Evolutionary conservation across 2,888 invertebrate genomes (phyloP).

Genomic region (Chaitophorus viminalis): DNA sequence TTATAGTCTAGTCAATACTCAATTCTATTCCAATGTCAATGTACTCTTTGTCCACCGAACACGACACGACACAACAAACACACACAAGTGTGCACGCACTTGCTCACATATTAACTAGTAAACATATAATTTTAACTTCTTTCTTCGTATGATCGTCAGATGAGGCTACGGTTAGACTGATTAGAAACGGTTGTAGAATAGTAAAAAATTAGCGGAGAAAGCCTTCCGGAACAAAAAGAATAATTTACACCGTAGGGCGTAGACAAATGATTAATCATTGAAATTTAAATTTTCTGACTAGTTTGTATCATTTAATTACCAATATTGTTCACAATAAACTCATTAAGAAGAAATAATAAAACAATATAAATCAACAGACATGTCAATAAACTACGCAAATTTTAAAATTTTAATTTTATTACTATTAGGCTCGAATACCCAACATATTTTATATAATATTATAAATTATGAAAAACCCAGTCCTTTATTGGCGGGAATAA

Average conservation of each 20-base stretch:
- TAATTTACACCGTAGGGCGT: constrained; percentile 1
- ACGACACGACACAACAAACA: neutral
- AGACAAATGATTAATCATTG: constrained; percentile 26
- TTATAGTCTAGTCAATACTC: constrained; percentile 50
- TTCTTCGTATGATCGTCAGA: constrained; percentile 8
- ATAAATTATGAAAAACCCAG: too few species aligned
- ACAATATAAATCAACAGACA: too few species aligned
- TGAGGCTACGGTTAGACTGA: constrained; percentile 30
- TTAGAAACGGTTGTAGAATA: constrained; percentile 51
- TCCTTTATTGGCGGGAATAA: too few species aligned
- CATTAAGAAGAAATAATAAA: neutral
- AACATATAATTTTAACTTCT: constrained; percentile 25
- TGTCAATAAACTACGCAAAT: too few species aligned
- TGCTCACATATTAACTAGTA: constrained; percentile 35
- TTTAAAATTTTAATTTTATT: too few species aligned
- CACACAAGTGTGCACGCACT: neutral
- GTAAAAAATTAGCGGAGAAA: constrained; percentile 48
- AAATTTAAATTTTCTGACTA: neutral
- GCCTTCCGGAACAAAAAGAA: constrained; percentile 37
- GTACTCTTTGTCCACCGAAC: constrained; percentile 17
- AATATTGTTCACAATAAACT: neutral
- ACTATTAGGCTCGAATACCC: too few species aligned
- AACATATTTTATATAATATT: too few species aligned
- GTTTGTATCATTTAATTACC: constrained; percentile 5
- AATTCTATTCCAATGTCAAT: constrained; percentile 41